Evolutionary conservation across 2,113 vertebrate species (phyloP).

Genomic region (Bubo bubo): DNA sequence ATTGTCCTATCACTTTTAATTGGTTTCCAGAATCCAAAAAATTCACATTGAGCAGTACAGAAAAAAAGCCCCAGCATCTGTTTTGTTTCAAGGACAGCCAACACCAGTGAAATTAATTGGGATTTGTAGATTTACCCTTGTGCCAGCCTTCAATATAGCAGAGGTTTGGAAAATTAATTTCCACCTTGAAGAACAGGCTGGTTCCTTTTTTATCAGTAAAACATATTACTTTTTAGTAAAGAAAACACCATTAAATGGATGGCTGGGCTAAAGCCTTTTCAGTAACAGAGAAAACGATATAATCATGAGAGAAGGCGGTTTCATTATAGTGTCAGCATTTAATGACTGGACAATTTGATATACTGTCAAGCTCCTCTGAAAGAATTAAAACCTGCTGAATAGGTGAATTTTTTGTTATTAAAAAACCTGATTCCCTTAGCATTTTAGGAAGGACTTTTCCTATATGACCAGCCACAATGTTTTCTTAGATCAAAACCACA

Average conservation of each 20-base stretch:
- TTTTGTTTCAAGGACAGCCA: slow-evolving; percentile 18
- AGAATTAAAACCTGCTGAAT: slow-evolving; percentile 21
- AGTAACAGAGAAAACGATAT: neutral
- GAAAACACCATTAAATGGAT: slow-evolving; percentile 4
- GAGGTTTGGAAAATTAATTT: slow-evolving; percentile 22
- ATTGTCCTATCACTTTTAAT: neutral
- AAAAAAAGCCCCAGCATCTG: neutral
- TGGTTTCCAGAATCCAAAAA: neutral
- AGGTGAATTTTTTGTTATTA: neutral
- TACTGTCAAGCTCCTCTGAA: neutral
- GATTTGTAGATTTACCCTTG: neutral
- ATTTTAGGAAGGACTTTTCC: neutral
- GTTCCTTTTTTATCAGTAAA: slow-evolving; percentile 17
- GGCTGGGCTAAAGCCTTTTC: neutral
- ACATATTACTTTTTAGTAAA: neutral
- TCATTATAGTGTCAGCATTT: neutral
- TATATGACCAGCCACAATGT: neutral
- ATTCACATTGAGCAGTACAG: neutral
- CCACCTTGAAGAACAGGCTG: neutral
- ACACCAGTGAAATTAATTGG: neutral
- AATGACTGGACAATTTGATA: neutral
- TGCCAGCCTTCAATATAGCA: neutral
- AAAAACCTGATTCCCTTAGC: neutral
- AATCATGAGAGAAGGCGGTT: neutral
- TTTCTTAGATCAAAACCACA: neutral